Evolutionary conservation across 2,113 vertebrate genomes (phyloP), one percentile per base, ranked within the genome.

Genomic region (Psammodynastes pulverulentus): DNA sequence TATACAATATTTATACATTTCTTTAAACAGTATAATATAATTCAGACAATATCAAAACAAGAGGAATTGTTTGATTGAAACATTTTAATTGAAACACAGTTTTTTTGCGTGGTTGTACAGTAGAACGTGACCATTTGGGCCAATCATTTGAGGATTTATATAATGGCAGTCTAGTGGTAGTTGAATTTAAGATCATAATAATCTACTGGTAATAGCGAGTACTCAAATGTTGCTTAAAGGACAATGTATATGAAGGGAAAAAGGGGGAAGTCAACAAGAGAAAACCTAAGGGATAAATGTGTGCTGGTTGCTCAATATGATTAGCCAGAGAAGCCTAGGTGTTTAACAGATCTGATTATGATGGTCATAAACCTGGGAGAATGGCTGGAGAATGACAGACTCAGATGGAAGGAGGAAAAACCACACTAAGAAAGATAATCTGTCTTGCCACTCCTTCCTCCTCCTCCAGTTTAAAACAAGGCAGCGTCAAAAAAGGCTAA

Each of bases 91-190:
- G 84, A 24, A 46, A 93, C 94, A 93, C 94, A 93, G 94, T 5
- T 24, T 34, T 10, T 43, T 52, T 92, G 92, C 95, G 95, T 97
- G 96, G 96, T 96, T 79, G 72, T 79, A 79, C 72, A 79, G 72
- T 43, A 79, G 95, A 96, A 96, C 95, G 96, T 96, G 96, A 95
- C 95, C 95, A 95, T 96, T 97, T 96, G 90, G 94, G 90, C 86
- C 95, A 94, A 88, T 90, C 92, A 89, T 92, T 91, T 91, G 34
- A 49, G 62, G 45, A 53, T 9, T 84, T 92, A 4, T 0, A 2
- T n/a, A 89, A 56, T n/a, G 39, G 51, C 52, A 17, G 10, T 45
- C 12, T 46, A n/a, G 53, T 39, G n/a, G 45, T 9, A 19, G 26
- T 58, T 92, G 9, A n/a, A 21, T 10, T 84, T 46, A 54, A n/a